Evolutionary conservation across 2,888 invertebrate species (phyloP).

Genomic region (Erannis defoliaria): DNA sequence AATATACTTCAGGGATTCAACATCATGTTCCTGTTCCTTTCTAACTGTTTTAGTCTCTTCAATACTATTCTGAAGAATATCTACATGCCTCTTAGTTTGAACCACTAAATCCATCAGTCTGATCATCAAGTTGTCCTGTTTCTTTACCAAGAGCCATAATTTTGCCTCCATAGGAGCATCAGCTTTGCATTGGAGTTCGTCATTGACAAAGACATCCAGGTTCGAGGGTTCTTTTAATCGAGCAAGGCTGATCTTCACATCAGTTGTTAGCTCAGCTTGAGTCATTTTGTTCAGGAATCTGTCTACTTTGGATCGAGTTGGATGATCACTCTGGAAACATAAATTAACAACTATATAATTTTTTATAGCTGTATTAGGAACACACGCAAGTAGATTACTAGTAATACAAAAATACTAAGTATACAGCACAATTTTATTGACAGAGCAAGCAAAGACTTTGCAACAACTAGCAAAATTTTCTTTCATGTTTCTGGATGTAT

Average conservation of each 20-base stretch:
- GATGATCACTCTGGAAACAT: constrained; percentile 36
- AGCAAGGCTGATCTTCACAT: constrained; percentile 63
- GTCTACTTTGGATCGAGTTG: constrained; percentile 59
- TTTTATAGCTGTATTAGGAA: too few relatives aligned
- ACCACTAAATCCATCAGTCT: constrained; percentile 66
- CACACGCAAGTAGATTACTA: too few relatives aligned
- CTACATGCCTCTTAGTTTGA: constrained; percentile 71
- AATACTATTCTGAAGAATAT: constrained; percentile 65
- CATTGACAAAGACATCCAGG: constrained; percentile 64
- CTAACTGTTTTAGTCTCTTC: constrained; percentile 60
- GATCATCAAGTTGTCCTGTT: constrained; percentile 72
- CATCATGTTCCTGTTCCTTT: constrained; percentile 66
- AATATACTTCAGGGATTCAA: constrained; percentile 74
- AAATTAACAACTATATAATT: too few relatives aligned
- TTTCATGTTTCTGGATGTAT: too few relatives aligned
- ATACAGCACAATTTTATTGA: too few relatives aligned
- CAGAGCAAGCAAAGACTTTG: too few relatives aligned
- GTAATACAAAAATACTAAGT: too few relatives aligned
- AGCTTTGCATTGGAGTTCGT: constrained; percentile 64
- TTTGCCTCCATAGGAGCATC: constrained; percentile 68
- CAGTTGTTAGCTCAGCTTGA: constrained; percentile 67
- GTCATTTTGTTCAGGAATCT: constrained; percentile 63
- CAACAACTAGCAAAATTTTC: too few relatives aligned
- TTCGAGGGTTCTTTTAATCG: constrained; percentile 68
- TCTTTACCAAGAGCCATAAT: constrained; percentile 75